These are phyloP conservation scores for Nomada flava DNA, from an alignment of 2,888 invertebrate genomes.

Conservation along the genomic window DNA sequence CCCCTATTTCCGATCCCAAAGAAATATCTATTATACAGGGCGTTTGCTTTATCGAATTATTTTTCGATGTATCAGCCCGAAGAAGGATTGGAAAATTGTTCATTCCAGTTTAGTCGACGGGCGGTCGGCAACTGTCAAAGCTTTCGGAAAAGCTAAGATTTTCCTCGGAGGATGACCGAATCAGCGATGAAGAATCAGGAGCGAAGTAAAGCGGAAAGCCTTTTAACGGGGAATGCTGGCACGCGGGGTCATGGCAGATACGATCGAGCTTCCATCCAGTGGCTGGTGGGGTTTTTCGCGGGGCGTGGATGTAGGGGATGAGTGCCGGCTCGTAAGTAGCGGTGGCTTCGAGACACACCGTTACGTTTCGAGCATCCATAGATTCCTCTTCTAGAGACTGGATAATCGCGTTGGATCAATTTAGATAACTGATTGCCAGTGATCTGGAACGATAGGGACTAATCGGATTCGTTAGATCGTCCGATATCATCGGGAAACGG, in stretches of 20 bases:
- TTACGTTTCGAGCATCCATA: neutral
- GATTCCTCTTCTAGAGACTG: neutral
- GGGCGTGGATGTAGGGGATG: conserved; percentile 32
- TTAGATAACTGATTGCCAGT: neutral
- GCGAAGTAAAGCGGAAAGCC: conserved; percentile 29
- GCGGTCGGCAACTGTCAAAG: conserved; percentile 4
- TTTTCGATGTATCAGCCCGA: neutral
- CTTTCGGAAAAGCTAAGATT: neutral
- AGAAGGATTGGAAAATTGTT: neutral
- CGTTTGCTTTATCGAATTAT: too few relatives aligned
- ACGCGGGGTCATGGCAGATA: conserved; percentile 41
- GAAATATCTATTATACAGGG: too few relatives aligned
- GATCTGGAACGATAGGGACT: neutral
- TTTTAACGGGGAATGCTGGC: conserved; percentile 23
- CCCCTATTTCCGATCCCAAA: too few relatives aligned
- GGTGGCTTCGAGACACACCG: conserved; percentile 5
- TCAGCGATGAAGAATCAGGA: conserved; percentile 23
- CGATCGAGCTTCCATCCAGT: conserved; percentile 38
- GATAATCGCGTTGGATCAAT: neutral
- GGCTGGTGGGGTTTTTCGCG: conserved; percentile 37
- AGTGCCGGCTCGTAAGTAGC: neutral
- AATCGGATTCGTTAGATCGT: neutral
- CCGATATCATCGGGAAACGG: neutral
- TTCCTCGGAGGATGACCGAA: conserved; percentile 18
- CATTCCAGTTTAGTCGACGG: neutral